Percentiles rank a stretch among this genome's conserved stretches.
These are phyloP conservation scores for Apotomis capreana DNA, from an alignment of 2,888 invertebrate genomes.

Conservation along the genomic window DNA sequence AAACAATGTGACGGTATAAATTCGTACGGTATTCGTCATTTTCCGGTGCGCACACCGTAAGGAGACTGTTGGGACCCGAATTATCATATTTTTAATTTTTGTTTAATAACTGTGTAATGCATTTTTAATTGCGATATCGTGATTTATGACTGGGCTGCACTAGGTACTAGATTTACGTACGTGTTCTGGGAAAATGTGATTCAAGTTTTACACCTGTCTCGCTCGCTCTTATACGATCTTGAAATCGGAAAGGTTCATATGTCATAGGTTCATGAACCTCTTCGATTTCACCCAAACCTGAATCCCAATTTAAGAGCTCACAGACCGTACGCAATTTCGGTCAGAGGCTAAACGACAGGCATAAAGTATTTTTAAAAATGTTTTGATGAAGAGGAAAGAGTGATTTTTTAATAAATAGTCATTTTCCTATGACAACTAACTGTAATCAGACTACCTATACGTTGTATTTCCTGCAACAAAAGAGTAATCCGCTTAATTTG, in stretches of 20 bases:
- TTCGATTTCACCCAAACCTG: too few species aligned
- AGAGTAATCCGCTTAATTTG: conserved; percentile 20
- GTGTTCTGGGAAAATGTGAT: too few species aligned
- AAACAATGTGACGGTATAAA: conserved; percentile 41
- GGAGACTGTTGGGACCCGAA: conserved; percentile 54
- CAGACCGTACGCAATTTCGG: too few species aligned
- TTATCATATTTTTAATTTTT: conserved; percentile 67
- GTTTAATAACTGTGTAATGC: conserved; percentile 67
- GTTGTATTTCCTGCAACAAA: conserved; percentile 18
- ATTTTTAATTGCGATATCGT: conserved; percentile 53
- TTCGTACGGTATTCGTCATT: conserved; percentile 54
- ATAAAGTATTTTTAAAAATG: too few species aligned
- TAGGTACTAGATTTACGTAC: not conserved
- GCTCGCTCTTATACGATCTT: too few species aligned
- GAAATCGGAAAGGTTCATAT: too few species aligned
- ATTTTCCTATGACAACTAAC: conserved; percentile 3
- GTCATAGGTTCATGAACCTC: too few species aligned
- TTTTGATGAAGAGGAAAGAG: not conserved
- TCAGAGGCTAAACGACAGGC: too few species aligned
- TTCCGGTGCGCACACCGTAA: conserved; percentile 67
- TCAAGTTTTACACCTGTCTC: too few species aligned
- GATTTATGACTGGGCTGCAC: conserved; percentile 16
- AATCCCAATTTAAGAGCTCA: too few species aligned
- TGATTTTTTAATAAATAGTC: not conserved
- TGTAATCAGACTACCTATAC: not conserved